Evolutionary conservation across 2,797 vertebrate genomes (phyloP).

Genomic region (Leptatherina wallacei): DNA sequence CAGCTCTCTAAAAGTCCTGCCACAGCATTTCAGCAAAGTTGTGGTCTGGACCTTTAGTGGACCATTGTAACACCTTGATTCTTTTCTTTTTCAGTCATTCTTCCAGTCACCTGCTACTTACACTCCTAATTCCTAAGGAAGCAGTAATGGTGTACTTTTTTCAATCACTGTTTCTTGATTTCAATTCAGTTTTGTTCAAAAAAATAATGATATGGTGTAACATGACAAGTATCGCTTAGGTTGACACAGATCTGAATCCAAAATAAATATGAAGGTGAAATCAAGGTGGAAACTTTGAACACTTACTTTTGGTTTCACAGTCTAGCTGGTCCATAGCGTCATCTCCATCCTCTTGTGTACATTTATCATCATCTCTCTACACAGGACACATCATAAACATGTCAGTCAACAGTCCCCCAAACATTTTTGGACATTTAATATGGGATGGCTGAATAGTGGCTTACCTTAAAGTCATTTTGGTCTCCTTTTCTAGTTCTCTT

Average conservation of each 20-base stretch:
- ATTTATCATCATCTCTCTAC: conserved; percentile 79
- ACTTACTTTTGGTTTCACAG: conserved; percentile 74
- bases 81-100: no score
- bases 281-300: neutral
- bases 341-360: conserved; percentile 65
- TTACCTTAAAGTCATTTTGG: conserved; percentile 85
- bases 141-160: neutral
- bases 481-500: conserved; percentile 92
- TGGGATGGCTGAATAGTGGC: conserved; percentile 9
- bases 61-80: no score
- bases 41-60: no score
- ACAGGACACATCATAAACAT: conserved; percentile 24
- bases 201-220: neutral
- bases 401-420: neutral
- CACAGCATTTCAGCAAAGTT: neutral
- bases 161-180: neutral
- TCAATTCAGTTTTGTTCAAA: neutral
- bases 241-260: neutral
- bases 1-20: neutral
- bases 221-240: neutral
- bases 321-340: conserved; percentile 65
- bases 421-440: neutral
- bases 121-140: neutral
- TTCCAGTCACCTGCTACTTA: neutral
- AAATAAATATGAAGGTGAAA: neutral